A percentile compares a stretch with the other conserved stretches of the same genome.
Evolutionary conservation across 2,888 invertebrate genomes (phyloP).

Genomic region (Bursaphelenchus okinawaensis): DNA sequence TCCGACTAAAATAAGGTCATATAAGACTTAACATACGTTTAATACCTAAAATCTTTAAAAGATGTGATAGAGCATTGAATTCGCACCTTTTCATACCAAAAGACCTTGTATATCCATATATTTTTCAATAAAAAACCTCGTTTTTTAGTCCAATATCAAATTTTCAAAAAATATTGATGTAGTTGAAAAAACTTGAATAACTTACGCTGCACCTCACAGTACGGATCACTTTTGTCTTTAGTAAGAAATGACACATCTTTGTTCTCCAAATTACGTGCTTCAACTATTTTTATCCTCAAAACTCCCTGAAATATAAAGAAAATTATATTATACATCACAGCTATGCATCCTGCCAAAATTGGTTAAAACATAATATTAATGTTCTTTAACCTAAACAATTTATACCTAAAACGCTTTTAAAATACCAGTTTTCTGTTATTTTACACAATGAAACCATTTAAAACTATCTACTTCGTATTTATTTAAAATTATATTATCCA

Average conservation of each 20-base stretch:
- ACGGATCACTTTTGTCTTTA: slow-evolving; percentile 95
- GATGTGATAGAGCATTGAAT: not conserved
- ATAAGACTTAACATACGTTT: not conserved
- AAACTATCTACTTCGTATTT: no score
- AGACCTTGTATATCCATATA: no score
- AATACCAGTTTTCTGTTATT: no score
- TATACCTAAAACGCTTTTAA: no score
- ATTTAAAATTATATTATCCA: no score
- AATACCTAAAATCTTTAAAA: not conserved
- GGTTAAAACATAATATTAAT: not conserved
- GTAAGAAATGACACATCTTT: slow-evolving; percentile 82
- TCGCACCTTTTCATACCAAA: no score
- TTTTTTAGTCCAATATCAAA: no score
- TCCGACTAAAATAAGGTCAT: slow-evolving; percentile 70
- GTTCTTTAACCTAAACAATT: no score
- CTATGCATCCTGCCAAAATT: not conserved
- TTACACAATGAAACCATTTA: no score
- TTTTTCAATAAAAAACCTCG: no score
- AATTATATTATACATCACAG: not conserved
- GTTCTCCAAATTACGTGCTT: slow-evolving; percentile 89
- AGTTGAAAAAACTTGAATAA: not conserved
- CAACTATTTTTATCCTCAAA: slow-evolving; percentile 83
- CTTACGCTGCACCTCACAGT: slow-evolving; percentile 65
- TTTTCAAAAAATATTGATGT: not conserved
- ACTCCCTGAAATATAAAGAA: slow-evolving; percentile 75